phyloP scores from a whole-genome alignment of 2,113 vertebrate genomes.

The Embiotoca jacksoni region DNA sequence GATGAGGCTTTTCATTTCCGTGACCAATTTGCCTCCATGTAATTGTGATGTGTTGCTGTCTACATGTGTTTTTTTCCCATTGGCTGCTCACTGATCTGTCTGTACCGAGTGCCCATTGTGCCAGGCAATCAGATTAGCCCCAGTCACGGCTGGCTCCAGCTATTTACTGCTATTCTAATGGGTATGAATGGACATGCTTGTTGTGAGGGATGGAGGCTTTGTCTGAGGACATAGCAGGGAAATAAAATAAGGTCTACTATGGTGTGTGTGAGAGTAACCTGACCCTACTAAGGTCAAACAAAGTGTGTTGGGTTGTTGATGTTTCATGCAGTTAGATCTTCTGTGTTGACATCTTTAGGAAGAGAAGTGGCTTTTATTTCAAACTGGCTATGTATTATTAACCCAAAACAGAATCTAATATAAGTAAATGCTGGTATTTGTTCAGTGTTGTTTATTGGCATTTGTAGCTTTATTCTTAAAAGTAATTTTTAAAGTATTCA shows the following conservation, averaged over 20 bases:
- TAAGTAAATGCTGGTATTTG: too few relatives aligned
- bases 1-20: slow-evolving; percentile 76
- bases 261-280: slow-evolving; percentile 62
- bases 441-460: too few relatives aligned
- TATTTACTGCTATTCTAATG: slow-evolving; percentile 68
- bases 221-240: slow-evolving; percentile 57
- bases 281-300: slow-evolving; percentile 60
- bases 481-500: too few relatives aligned
- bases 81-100: slow-evolving; percentile 57
- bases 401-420: too few relatives aligned
- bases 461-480: too few relatives aligned
- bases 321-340: slow-evolving; percentile 20
- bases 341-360: not conserved
- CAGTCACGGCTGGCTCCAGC: slow-evolving; percentile 75
- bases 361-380: slow-evolving; percentile 1
- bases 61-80: slow-evolving; percentile 57
- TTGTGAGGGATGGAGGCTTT: slow-evolving; percentile 48
- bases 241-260: slow-evolving; percentile 49
- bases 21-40: slow-evolving; percentile 44
- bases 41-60: slow-evolving; percentile 61
- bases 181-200: slow-evolving; percentile 78
- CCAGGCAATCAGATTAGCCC: slow-evolving; percentile 79
- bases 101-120: slow-evolving; percentile 78
- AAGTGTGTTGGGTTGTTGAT: slow-evolving; percentile 26
- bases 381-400: too few relatives aligned